Evolutionary conservation across 1,140 invertebrate species (phyloP).

Genomic region (Cecropterus lyciades): DNA sequence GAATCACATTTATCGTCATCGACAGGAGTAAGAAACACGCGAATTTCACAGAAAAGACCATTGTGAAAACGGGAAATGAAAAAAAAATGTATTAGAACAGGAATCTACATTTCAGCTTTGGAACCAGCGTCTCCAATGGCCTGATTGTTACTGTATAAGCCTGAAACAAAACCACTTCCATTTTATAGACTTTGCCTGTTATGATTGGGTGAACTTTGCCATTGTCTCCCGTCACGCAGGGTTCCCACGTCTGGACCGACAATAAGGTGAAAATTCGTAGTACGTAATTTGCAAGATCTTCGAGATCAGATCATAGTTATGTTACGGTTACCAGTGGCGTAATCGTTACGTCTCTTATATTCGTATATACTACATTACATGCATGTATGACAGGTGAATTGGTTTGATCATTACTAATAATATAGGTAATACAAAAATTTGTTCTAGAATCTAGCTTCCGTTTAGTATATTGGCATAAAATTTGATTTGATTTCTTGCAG

Average conservation of each 20-base stretch:
- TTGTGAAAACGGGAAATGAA: conserved; percentile 14
- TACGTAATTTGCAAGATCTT: conserved; percentile 63
- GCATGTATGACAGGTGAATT: not conserved
- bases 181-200: conserved; percentile 81
- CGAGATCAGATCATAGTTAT: conserved; percentile 56
- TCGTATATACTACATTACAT: not conserved
- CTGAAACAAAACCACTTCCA: conserved; percentile 52
- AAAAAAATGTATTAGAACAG: not conserved
- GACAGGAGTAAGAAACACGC: conserved; percentile 47
- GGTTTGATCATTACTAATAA: not conserved
- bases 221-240: conserved; percentile 78
- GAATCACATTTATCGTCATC: conserved; percentile 56
- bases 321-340: conserved; percentile 42
- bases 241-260: conserved; percentile 68
- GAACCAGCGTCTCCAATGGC: conserved; percentile 39
- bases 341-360: conserved; percentile 37
- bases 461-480: no score
- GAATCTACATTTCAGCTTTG: conserved; percentile 38
- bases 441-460: no score
- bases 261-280: conserved; percentile 80
- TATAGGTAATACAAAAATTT: no score
- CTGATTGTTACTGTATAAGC: conserved; percentile 63
- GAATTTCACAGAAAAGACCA: conserved; percentile 18
- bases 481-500: no score
- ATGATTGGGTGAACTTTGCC: conserved; percentile 79